These are phyloP conservation scores for Venturia canescens DNA, from an alignment of 1,140 invertebrate genomes.

Conservation along the genomic window DNA sequence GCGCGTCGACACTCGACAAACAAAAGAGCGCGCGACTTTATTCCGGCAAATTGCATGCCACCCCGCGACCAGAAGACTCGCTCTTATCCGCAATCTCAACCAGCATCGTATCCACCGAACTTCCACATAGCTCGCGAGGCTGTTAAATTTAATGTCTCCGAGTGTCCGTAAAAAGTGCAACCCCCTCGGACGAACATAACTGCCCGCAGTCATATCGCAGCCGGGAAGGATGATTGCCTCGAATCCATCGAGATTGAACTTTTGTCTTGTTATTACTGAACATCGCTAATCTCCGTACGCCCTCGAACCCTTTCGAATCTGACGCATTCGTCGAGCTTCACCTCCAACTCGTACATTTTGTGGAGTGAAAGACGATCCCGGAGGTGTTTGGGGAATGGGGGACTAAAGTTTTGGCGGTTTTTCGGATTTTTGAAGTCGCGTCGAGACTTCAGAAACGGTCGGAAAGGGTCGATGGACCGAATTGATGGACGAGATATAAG, in stretches of 20 bases:
- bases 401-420: no score
- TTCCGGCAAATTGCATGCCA: no score
- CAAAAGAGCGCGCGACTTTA: not conserved
- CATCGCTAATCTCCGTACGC: no score
- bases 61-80: no score
- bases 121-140: conserved; percentile 9
- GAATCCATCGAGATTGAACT: not conserved
- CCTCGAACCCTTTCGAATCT: no score
- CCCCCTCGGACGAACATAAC: not conserved
- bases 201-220: not conserved
- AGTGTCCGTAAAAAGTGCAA: conserved; percentile 47
- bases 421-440: no score
- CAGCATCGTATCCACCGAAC: conserved; percentile 41
- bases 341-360: no score
- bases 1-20: not conserved
- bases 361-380: no score
- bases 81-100: not conserved
- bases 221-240: not conserved
- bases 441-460: not conserved
- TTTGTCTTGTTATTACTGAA: not conserved
- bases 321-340: no score
- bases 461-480: no score
- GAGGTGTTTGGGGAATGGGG: no score
- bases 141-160: conserved; percentile 56
- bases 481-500: conserved; percentile 57